Evolutionary conservation across 2,888 invertebrate species (phyloP).

Genomic region (Protodeltote pygarga): DNA sequence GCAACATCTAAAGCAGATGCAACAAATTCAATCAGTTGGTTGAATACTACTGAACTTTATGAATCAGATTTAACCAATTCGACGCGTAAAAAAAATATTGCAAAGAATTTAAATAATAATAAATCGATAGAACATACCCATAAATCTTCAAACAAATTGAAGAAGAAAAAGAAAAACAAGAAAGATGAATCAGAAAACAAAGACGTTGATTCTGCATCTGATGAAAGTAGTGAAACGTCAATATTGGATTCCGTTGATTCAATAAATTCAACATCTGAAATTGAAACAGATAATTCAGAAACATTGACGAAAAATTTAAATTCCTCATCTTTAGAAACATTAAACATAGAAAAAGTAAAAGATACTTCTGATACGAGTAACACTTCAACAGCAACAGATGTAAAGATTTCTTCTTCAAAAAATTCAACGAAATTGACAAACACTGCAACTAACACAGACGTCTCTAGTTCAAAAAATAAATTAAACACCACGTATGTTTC

Average conservation of each 20-base stretch:
- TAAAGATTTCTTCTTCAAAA: background rate
- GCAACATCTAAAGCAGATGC: slow-evolving; percentile 11
- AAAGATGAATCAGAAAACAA: no score
- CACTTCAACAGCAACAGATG: slow-evolving; percentile 9
- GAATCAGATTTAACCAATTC: slow-evolving; percentile 16
- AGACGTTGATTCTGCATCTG: background rate
- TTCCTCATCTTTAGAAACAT: slow-evolving; percentile 3
- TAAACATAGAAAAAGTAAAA: background rate
- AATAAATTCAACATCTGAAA: slow-evolving; percentile 1
- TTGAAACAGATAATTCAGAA: slow-evolving; percentile 1
- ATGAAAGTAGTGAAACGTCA: background rate
- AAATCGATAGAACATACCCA: background rate
- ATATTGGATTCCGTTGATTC: background rate
- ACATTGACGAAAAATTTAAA: slow-evolving; percentile 5
- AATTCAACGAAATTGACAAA: slow-evolving; percentile 12
- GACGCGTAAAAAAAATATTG: slow-evolving; percentile 9
- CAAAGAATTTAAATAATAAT: slow-evolving; percentile 3
- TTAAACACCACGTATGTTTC: background rate
- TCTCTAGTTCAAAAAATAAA: background rate
- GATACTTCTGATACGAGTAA: slow-evolving; percentile 2
- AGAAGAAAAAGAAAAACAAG: no score
- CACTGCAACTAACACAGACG: background rate
- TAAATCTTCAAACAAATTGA: no score
- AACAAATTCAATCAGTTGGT: background rate
- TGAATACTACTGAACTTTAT: slow-evolving; percentile 8